Base-by-base conservation (phyloP, 1,140 invertebrate genomes). In the Pogonomyrmex californicus region DNA sequence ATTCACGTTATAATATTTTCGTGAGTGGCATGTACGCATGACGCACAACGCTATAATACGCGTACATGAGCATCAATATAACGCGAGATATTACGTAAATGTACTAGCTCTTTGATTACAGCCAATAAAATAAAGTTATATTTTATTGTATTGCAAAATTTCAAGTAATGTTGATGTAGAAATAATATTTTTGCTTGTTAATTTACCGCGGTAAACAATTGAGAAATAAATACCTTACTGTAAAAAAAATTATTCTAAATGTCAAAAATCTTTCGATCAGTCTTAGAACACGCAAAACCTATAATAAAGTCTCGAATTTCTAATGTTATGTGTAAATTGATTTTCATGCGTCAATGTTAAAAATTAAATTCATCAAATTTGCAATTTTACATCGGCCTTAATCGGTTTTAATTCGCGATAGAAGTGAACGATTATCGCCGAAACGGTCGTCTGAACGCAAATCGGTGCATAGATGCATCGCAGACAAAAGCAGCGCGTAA, bases 401-500 rank as follows among this genome's bases (percentile, higher is more conserved):
- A 60, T 76, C 54, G 14, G 23, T 60, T 76, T 60, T 60, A 76
- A 60, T 76, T 12, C 30, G n/a, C 9, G n/a, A 30, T 5, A 14
- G 36, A 30, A 76, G 2, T 38, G 54, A 76, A 4, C 36, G 6
- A 23, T 12, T 23, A 7, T 10, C 44, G 58, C 30, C 54, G 10
- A 76, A 76, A 36, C 56, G 17, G 2, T 33, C 2, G 30, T 47
- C 36, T 30, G 23, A 23, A 62, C n/a, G 30, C 30, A 62, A 62
- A 30, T 36, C 33, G 17, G 17, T 33, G 60, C 58, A 38, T 30
- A 49, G 68, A 12, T 70, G 66, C 70, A 36, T 73, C 79, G 56
- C 54, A 54, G 44, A 75, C 68, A 73, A 75, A 58, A 87, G 78
- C 83, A 44, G 76, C 58, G 85, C 85, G 87, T 79, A 77, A 89